These are phyloP conservation scores for Drosophila rellima DNA, from an alignment of 2,888 invertebrate species.

Conservation along the genomic window DNA sequence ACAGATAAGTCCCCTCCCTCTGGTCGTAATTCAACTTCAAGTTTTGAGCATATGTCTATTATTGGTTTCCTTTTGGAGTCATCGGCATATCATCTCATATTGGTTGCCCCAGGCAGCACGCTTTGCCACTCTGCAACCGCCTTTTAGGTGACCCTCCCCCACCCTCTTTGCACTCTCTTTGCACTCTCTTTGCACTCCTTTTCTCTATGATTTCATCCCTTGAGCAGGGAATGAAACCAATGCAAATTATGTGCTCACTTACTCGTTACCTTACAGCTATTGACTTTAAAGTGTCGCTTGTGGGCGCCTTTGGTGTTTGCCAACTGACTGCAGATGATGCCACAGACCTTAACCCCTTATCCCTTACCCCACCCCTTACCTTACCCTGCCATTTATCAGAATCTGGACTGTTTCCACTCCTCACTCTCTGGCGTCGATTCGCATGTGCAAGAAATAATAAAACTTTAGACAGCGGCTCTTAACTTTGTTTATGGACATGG, in stretches of 20 bases:
- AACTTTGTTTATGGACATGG: slow-evolving; percentile 28
- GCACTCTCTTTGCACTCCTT: neutral
- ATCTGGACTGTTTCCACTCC: slow-evolving; percentile 17
- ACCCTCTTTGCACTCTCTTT: neutral
- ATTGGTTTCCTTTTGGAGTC: slow-evolving; percentile 45
- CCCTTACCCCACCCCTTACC: neutral
- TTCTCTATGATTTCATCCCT: neutral
- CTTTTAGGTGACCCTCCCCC: slow-evolving; percentile 27
- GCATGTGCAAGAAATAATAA: slow-evolving; percentile 44
- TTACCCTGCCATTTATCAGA: neutral
- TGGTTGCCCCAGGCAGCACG: slow-evolving; percentile 63
- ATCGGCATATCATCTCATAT: slow-evolving; percentile 34
- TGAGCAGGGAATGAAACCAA: slow-evolving; percentile 33
- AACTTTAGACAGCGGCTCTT: slow-evolving; percentile 31
- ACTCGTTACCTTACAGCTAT: slow-evolving; percentile 51
- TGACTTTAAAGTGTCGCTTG: slow-evolving; percentile 69
- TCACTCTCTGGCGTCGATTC: slow-evolving; percentile 19
- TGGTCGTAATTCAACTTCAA: slow-evolving; percentile 13
- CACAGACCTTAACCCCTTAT: neutral
- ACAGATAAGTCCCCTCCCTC: neutral
- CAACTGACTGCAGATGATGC: slow-evolving; percentile 48
- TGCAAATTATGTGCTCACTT: slow-evolving; percentile 67
- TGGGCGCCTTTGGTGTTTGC: slow-evolving; percentile 43
- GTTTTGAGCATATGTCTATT: slow-evolving; percentile 37
- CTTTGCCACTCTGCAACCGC: slow-evolving; percentile 25